Base-by-base conservation (phyloP, 1,140 invertebrate genomes). In the Hermatobates lingyangjiaoensis region DNA sequence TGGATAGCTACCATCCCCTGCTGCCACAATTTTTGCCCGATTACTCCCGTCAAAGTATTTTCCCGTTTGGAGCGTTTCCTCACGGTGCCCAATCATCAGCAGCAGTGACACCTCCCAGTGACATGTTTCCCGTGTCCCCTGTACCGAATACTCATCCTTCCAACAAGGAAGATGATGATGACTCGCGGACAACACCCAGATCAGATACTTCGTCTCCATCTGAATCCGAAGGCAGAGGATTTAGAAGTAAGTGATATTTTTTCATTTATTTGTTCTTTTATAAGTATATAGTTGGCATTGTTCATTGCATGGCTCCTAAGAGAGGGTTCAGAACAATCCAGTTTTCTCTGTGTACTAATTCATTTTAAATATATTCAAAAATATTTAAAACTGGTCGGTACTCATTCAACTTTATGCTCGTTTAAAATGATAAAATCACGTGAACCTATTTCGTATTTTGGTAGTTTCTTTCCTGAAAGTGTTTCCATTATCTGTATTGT, bases 1-100 rank as follows among this genome's bases (percentile, higher is more conserved):
- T 71, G 66, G 72, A 73, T 54, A 67, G 68, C n/a, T 73, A 72
- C 56, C 61, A 67, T 18, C 66, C 68, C 15, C 59, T 73, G 4
- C 70, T 70, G n/a, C 68, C 70, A 14, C 71, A 72, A 61, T 64
- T 74, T 38, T 66, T 74, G 62, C 66, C 39, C 14, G 39, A 42
- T 42, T 42, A 42, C 18, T n/a, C n/a, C n/a, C 39, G 21, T 14
- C 39, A 42, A 20, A 42, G 39, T 18, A 5, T 42, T 5, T 42
- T 42, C 39, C 39, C 39, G 7, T 20, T 42, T 5, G 7, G 7
- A 7, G 39, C 39, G 21, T 73, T 30, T 69, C 71, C 54, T 53
- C n/a, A n/a, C n/a, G n/a, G n/a, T n/a, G n/a, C n/a, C n/a, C n/a
- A n/a, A n/a, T n/a, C n/a, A 72, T 26, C 71, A 71, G 54, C 69